Evolutionary conservation across 2,888 invertebrate genomes (phyloP).

Genomic region (Tachina lurida): DNA sequence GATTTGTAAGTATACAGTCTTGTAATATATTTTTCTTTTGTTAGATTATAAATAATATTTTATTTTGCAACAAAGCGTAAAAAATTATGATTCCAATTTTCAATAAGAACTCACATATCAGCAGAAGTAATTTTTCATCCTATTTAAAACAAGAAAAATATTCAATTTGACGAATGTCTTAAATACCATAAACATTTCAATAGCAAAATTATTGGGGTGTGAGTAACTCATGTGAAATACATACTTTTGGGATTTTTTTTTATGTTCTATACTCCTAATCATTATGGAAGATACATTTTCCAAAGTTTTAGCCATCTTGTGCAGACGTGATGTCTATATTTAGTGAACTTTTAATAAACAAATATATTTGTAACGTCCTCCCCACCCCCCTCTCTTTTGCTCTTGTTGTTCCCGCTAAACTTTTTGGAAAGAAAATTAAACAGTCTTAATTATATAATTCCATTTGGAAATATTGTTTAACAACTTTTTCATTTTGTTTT

Average conservation of each 20-base stretch:
- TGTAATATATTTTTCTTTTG: too few relatives aligned
- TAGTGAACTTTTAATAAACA: conserved; percentile 8
- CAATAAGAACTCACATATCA: too few relatives aligned
- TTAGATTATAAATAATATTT: too few relatives aligned
- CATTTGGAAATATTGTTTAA: not conserved
- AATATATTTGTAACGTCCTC: not conserved
- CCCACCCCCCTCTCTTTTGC: not conserved
- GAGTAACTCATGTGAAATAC: not conserved
- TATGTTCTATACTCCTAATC: not conserved
- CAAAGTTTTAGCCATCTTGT: not conserved
- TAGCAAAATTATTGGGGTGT: not conserved
- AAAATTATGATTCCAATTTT: too few relatives aligned
- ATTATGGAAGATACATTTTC: not conserved
- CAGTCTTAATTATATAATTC: conserved; percentile 2
- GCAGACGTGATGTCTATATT: not conserved
- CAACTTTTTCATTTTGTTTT: not conserved
- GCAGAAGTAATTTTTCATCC: too few relatives aligned
- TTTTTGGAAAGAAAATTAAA: conserved; percentile 7
- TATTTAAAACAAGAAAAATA: not conserved
- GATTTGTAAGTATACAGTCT: too few relatives aligned
- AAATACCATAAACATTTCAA: not conserved
- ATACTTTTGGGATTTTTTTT: not conserved
- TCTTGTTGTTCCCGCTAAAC: not conserved
- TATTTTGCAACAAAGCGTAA: too few relatives aligned
- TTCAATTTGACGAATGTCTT: too few relatives aligned